These are phyloP conservation scores for Chironomus tepperi DNA, from an alignment of 1,140 invertebrate genomes.

Conservation along the genomic window DNA sequence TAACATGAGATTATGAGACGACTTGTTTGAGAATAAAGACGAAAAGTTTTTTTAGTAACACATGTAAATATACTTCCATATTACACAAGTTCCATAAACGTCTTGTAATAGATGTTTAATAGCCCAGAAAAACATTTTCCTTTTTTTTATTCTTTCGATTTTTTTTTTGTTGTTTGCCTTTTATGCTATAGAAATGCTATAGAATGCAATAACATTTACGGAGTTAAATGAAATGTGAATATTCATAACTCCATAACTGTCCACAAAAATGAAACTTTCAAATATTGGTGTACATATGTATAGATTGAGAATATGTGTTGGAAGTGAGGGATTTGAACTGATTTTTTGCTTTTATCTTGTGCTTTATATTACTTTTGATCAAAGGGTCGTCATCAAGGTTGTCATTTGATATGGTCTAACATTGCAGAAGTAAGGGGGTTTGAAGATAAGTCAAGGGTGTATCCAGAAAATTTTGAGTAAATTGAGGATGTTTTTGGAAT, in stretches of 20 bases:
- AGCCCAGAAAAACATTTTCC: conserved; percentile 12
- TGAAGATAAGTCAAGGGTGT: too few relatives aligned
- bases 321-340: neutral
- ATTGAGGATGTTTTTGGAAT: too few relatives aligned
- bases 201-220: neutral
- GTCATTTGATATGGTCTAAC: too few relatives aligned
- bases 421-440: too few relatives aligned
- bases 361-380: neutral
- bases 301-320: neutral
- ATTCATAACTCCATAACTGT: conserved; percentile 17
- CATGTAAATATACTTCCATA: conserved; percentile 12
- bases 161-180: too few relatives aligned
- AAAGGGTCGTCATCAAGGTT: too few relatives aligned
- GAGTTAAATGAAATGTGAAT: conserved; percentile 22
- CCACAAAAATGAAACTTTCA: neutral
- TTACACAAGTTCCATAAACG: neutral
- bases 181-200: neutral
- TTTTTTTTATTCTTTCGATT: neutral
- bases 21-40: neutral
- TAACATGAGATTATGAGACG: neutral
- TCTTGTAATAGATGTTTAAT: conserved; percentile 20
- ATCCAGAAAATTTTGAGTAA: too few relatives aligned
- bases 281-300: neutral
- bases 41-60: neutral
- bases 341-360: neutral